Conservation (phyloP, 2,797 vertebrate genomes). For the Aplochiton taeniatus region DNA sequence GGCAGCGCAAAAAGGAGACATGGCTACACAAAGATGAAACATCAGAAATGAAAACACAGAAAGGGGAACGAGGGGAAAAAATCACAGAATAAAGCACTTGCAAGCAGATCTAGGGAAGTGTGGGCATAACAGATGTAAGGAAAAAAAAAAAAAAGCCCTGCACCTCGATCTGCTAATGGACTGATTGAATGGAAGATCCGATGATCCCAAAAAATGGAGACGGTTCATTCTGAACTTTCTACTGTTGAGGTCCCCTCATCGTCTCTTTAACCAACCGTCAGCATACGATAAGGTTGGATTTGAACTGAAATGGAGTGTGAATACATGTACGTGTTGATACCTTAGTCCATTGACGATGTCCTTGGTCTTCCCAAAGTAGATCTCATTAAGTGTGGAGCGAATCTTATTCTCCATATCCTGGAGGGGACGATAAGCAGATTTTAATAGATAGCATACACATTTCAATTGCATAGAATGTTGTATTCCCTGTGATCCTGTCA, state of each 20-base stretch:
- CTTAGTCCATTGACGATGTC: conserved; percentile 98
- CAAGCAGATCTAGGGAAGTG: neutral
- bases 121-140: too few species aligned
- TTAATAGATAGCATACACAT: neutral
- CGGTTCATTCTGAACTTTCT: too few species aligned
- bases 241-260: too few species aligned
- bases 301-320: neutral
- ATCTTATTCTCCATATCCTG: conserved; percentile 99
- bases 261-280: too few species aligned
- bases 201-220: too few species aligned
- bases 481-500: neutral
- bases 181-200: too few species aligned
- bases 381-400: conserved; percentile 98
- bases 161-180: neutral
- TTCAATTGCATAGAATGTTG: neutral
- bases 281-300: too few species aligned
- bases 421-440: conserved; percentile 10
- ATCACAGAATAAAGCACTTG: neutral
- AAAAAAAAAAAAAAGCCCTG: neutral
- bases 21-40: conserved; percentile 4
- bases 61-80: neutral
- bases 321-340: conserved; percentile 67
- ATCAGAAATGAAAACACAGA: neutral
- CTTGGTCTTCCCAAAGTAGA: conserved; percentile 99
- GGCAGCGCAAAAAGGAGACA: neutral